Evolutionary conservation across 2,797 vertebrate genomes (phyloP), one percentile per base, ranked within the genome.

Genomic region (Acanthopagrus latus): DNA sequence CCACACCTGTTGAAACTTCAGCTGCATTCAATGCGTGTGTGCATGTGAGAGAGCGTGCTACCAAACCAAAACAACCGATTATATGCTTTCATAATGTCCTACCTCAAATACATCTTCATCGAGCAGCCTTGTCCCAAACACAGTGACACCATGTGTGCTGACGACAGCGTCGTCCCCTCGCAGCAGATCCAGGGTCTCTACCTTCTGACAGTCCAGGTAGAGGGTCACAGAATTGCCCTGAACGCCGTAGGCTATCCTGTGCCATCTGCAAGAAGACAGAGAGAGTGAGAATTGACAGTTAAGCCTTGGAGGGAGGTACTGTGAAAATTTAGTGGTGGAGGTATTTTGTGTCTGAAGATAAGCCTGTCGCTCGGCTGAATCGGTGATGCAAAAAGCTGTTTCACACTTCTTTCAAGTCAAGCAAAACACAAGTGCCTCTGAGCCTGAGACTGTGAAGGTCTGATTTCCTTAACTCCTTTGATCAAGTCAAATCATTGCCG

Each of bases 81-180:
- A 14, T 52, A 8, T 23, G 5, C 3, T 51, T 56, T 54, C 10
- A 66, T 5, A 41, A 69, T 14, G 7, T 33, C 87, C 2, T 91
- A 98, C 97, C 96, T 98, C 94, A 33, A 98, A 99, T n/a, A 95
- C 90, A 18, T 96, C 95, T 84, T 97, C 94, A 1, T 96, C 94
- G 41, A 92, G 83, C 20, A 97, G 91, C 27, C 95, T 92, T 1
- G 94, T 96, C 27, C 97, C 97, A 38, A 99, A 95, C 50, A 98
- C 88, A 0, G 94, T 95, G 65, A 97, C 88, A 0, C 97, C 97
- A 0, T 95, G 89, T 0, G 95, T 95, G 83, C 96, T 97, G 91
- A 98, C 71, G 0, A 92, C 47, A 9, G 95, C 91, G 4, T 48
- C 60, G 4, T 95, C 93, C 3, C 95, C 95, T 17, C 94, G 92